phyloP scores from a whole-genome alignment of 2,888 invertebrate species.

The Andrena bucephala region DNA sequence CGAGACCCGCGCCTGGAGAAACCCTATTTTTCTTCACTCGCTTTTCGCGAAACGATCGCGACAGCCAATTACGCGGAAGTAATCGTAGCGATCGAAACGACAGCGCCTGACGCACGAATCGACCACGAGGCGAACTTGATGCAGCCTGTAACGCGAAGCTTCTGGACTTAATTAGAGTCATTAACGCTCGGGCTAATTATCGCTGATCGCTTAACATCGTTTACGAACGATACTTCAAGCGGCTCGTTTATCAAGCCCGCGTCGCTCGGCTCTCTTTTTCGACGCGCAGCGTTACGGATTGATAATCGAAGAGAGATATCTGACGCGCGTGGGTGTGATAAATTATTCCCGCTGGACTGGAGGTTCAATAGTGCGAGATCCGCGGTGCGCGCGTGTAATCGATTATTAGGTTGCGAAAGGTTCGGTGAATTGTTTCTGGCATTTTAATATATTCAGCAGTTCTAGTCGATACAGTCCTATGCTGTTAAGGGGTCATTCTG shows the following conservation, averaged over 20 bases:
- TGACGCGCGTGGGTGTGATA: conserved; percentile 61
- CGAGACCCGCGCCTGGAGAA: neutral
- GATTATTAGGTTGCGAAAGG: conserved; percentile 30
- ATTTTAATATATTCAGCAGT: neutral
- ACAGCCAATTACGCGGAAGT: neutral
- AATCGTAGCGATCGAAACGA: neutral
- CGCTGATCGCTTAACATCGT: conserved; percentile 34
- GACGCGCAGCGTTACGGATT: conserved; percentile 30
- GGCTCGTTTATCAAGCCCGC: conserved; percentile 39
- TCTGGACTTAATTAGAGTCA: conserved; percentile 19
- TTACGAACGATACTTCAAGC: conserved; percentile 44
- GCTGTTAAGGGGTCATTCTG: neutral
- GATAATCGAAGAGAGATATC: conserved; percentile 51
- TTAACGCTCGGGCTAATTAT: conserved; percentile 23
- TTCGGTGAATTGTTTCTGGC: conserved; percentile 10
- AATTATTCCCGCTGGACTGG: conserved; percentile 43
- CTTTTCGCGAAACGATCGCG: neutral
- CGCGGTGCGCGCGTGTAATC: conserved; percentile 1
- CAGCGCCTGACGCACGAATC: neutral
- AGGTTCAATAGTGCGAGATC: conserved; percentile 24
- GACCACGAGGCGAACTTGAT: neutral
- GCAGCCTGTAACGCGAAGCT: neutral
- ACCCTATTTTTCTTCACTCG: neutral
- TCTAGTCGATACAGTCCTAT: neutral
- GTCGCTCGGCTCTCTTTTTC: conserved; percentile 21